Evolutionary conservation across 2,797 vertebrate genomes (phyloP), one percentile per base, ranked within the genome.

Genomic region (Myotis findleyi): DNA sequence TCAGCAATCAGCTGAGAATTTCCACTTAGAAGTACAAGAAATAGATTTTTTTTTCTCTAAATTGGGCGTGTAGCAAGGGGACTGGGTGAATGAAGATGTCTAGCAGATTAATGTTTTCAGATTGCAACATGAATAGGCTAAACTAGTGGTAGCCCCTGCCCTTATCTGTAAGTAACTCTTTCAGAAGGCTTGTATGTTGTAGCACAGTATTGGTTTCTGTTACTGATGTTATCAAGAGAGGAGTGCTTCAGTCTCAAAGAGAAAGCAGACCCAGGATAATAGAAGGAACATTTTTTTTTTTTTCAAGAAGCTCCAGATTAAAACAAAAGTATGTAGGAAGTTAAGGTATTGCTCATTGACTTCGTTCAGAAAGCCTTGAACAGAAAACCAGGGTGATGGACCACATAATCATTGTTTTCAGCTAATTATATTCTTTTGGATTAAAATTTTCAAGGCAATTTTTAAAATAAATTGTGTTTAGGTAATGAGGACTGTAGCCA

Each of bases 1-100:
- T 97, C 89, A 77, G 87, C 36, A 87, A 71, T 93, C 89, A 79
- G 33, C 51, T 92, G 72, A 89, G 79, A 94, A 76, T 91, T 93
- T 96, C 76, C 38, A 77, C 62, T 80, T 87, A 69, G 41, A 95
- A 82, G 86, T 68, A 55, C 25, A 89, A 41, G 21, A 96, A 64
- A 92, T 64, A 25, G 77, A 57, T 87, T 71, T 68, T 59, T 59
- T 59, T 41, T 57, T 68, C 36, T 85, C 25, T 89, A 79, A 93
- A 89, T 38, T 14, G 17, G 76, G 23, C n/a, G 20, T 13, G 73
- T 86, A 47, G n/a, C 38, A 91, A 82, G 18, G 25, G 41, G 38
- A 86, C 33, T 10, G 14, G 27, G 27, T 30, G 93, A 90, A 91
- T 62, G 41, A 84, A 89, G 62, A 87, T 62, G 36, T 92, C 73